Base-by-base conservation (phyloP, 1,140 invertebrate genomes). In the Drosophila truncata region DNA sequence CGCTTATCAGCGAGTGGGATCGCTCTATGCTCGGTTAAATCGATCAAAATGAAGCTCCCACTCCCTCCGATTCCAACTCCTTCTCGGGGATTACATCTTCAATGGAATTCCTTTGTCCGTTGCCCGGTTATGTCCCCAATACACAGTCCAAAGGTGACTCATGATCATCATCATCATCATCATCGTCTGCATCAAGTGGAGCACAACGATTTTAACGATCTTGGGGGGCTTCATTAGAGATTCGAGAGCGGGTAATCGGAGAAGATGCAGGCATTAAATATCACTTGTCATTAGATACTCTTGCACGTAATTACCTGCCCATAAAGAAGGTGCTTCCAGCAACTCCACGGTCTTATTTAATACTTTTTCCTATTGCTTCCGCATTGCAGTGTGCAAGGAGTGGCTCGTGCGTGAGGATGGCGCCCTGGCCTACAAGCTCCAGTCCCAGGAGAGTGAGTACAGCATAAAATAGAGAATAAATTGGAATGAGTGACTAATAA, bases 341-440 rank as follows among this genome's bases (percentile, higher is more conserved):
- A 7, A 29, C 29, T 29, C n/a, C 29, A 29, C 29, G 8, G 7
- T 27, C 27, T 27, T 10, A 54, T 9, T 37, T 25, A 55, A 55
- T 54, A 72, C 37, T 39, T 31, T 80, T 54, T 42, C 44, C 54
- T 61, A 42, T 46, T 37, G 6, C 75, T 78, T 77, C 66, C 81
- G 78, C 91, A 67, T 95, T 95, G 29, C 93, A 97, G 97, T 98
- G 35, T 96, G 97, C 91, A 95, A 96, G 73, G 96, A 98, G 93
- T 99, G 98, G 97, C 94, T 98, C 71, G 96, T 99, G 44, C 96
- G 97, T 81, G 97, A 98, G 93, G 98, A 99, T 93, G 96, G 97
- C 49, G 97, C 97, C 11, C 93, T 98, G 75, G 98, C 98, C 8
- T 96, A 98, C 93, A 95, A 96, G 63, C 94, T 99, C 14, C 98